phyloP scores from a whole-genome alignment of 2,797 vertebrate species.

The Atherinosoma microstoma region DNA sequence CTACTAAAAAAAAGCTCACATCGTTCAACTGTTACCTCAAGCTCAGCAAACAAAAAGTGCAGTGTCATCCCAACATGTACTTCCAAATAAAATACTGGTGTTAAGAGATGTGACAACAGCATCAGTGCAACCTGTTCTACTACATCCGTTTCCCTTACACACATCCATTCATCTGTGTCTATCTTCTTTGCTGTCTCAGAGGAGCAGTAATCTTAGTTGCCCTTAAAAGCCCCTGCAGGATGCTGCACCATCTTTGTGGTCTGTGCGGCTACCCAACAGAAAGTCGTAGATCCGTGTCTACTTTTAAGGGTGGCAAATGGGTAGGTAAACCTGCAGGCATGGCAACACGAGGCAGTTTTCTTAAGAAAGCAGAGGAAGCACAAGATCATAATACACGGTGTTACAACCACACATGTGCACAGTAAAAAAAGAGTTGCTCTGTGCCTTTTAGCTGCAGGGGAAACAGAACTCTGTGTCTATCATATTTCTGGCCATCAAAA shows the following conservation, averaged over 20 bases:
- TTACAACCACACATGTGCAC: conserved; percentile 3
- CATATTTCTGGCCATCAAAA: conserved; percentile 58
- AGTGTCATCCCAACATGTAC: neutral
- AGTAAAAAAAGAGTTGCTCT: neutral
- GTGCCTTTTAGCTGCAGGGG: conserved; percentile 30
- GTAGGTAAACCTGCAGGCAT: conserved; percentile 27
- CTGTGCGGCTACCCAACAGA: conserved; percentile 42
- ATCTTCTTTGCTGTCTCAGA: neutral
- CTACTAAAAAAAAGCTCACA: no score
- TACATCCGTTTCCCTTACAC: neutral
- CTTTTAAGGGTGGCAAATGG: conserved; percentile 19
- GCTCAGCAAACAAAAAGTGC: no score
- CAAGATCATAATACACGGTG: conserved; percentile 13
- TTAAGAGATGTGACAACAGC: neutral
- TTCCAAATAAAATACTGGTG: neutral
- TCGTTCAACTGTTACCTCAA: no score
- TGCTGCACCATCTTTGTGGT: conserved; percentile 26
- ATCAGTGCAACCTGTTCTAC: neutral
- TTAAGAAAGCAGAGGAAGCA: conserved; percentile 18
- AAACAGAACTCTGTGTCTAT: conserved; percentile 39
- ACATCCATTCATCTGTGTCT: neutral
- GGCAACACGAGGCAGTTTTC: conserved; percentile 19
- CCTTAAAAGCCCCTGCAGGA: conserved; percentile 62
- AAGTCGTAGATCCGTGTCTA: conserved; percentile 16
- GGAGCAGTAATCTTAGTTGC: conserved; percentile 41